A percentile compares a stretch with the other conserved stretches of the same genome.
These are phyloP conservation scores for Eurystomus gularis DNA, from an alignment of 2,113 vertebrate genomes.

Conservation along the genomic window DNA sequence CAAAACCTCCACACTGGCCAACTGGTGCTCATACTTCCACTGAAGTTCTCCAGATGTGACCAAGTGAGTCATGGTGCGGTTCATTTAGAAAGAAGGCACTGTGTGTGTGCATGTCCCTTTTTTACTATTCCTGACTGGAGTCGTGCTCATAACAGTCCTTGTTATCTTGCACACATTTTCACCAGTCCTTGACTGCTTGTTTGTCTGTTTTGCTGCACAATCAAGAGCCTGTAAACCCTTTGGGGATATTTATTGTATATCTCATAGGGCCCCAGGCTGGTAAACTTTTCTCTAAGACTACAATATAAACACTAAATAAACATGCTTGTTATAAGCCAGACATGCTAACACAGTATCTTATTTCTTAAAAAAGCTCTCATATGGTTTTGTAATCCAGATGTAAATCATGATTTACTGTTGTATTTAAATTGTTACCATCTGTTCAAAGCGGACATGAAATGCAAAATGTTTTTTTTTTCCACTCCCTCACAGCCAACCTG, in stretches of 20 bases:
- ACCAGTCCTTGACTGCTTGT: not conserved
- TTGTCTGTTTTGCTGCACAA: not conserved
- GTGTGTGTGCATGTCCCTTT: fast-evolving
- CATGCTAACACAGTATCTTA: not conserved
- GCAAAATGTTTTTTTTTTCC: not conserved
- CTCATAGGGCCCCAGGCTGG: not conserved
- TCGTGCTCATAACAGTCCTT: not conserved
- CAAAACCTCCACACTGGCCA: not conserved
- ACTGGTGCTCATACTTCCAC: not conserved
- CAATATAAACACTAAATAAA: constrained; percentile 1
- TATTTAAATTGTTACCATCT: not conserved
- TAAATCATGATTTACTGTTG: not conserved
- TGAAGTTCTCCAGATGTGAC: not conserved
- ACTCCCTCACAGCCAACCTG: not conserved
- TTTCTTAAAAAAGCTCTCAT: not conserved
- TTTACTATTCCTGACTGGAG: not conserved
- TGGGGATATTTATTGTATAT: not conserved
- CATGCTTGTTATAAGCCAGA: not conserved
- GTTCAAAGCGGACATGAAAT: not conserved
- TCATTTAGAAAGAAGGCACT: not conserved
- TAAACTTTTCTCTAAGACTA: not conserved
- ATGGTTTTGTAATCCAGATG: not conserved
- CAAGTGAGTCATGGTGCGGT: not conserved
- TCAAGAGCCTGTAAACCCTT: not conserved
- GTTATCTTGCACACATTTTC: not conserved